phyloP scores from a whole-genome alignment of 2,113 vertebrate genomes.

The Stegostoma tigrinum region DNA sequence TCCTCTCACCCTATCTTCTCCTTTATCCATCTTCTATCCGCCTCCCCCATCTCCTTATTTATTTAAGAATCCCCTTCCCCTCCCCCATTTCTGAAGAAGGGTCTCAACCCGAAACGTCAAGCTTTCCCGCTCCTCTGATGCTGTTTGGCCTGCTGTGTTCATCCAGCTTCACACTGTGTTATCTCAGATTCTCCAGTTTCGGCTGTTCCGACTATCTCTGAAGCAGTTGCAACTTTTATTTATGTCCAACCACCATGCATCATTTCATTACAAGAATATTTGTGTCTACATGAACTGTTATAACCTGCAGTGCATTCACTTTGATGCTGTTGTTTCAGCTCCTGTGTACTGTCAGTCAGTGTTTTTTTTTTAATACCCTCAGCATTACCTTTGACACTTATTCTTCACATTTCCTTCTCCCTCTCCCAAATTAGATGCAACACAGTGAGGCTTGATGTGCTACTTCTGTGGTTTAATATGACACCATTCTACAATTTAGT shows the following conservation, averaged over 20 bases:
- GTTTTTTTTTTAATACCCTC: background rate
- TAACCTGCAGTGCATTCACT: background rate
- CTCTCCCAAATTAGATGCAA: background rate
- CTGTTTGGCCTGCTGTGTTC: too few species aligned
- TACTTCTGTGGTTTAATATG: background rate
- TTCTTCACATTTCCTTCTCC: background rate
- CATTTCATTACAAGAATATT: background rate
- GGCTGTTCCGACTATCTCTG: too few species aligned
- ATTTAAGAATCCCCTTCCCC: too few species aligned
- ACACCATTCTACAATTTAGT: background rate
- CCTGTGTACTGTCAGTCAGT: background rate
- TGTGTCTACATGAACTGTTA: background rate
- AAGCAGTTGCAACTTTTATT: background rate
- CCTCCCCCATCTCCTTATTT: too few species aligned
- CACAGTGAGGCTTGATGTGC: background rate
- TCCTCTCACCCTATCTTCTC: too few species aligned
- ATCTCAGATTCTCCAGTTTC: too few species aligned
- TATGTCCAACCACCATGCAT: background rate
- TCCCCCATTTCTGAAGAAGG: too few species aligned
- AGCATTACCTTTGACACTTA: background rate
- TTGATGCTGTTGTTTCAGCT: background rate
- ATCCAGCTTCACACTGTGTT: too few species aligned
- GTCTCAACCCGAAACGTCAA: too few species aligned
- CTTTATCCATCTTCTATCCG: too few species aligned
- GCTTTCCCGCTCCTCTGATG: too few species aligned